A percentile compares a stretch with the other conserved stretches of the same genome.
Conservation (phyloP, 1,140 invertebrate genomes). For the Adoxophyes honmai region DNA sequence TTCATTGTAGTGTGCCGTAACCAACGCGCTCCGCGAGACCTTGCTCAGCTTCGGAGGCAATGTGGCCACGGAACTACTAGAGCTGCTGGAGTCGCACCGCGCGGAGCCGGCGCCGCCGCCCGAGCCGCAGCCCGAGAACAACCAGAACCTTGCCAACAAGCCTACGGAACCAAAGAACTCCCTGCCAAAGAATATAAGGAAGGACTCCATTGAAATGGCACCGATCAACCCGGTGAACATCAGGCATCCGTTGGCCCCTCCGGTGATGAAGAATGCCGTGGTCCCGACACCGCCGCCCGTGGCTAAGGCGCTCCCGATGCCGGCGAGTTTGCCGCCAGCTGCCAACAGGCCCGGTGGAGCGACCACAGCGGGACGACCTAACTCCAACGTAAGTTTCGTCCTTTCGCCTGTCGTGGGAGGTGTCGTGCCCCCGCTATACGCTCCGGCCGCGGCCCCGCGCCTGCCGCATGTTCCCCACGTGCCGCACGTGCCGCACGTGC, state of each 20-base stretch:
- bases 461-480: conserved; percentile 30
- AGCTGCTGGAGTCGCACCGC: conserved; percentile 39
- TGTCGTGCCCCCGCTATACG: conserved; percentile 51
- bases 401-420: conserved; percentile 53
- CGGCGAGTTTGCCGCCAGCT: conserved; percentile 36
- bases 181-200: conserved; percentile 19
- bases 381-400: conserved; percentile 73
- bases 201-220: conserved; percentile 8
- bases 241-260: conserved; percentile 16
- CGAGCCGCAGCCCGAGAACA: conserved; percentile 27
- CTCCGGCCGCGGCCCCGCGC: conserved; percentile 30
- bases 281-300: conserved; percentile 24
- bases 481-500: conserved; percentile 34
- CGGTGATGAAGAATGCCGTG: conserved; percentile 28
- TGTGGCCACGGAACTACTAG: conserved; percentile 52
- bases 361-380: conserved; percentile 27
- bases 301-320: conserved; percentile 42
- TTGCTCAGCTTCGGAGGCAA: conserved; percentile 66
- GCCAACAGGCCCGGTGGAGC: conserved; percentile 17
- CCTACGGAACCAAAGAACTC: conserved; percentile 27
- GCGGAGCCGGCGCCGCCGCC: not conserved
- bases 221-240: conserved; percentile 8
- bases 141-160: conserved; percentile 36
- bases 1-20: conserved; percentile 62
- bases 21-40: conserved; percentile 68